Evolutionary conservation across 2,888 invertebrate genomes (phyloP), one percentile per base, ranked within the genome.

Genomic region (Hoplodrina blanda): DNA sequence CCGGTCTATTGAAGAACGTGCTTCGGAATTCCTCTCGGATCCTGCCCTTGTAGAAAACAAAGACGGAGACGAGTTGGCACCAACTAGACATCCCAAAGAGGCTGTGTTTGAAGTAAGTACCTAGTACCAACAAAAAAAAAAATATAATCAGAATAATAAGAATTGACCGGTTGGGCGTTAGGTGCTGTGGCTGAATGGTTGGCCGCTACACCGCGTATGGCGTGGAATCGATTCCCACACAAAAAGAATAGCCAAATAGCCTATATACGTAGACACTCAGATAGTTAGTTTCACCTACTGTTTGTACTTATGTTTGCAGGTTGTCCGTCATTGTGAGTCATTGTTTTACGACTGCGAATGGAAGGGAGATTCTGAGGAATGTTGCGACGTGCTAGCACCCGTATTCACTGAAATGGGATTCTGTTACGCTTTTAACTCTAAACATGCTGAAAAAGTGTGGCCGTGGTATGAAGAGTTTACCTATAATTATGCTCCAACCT

Each of bases 381-480:
- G 98, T 85, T 97, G 98, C 85, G 95, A 96, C 20, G 93, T 96
- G 69, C 97, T 98, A 62, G 94, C 96, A 68, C 97, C 97, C 0
- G 96, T 97, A n/a, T 97, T 97, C 82, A 98, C 98, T 0, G 98
- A 98, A 90, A 96, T 97, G 90, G 98, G 98, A 3, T 97, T 97
- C 85, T 98, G 98, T 87, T 98, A 97, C 86, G 96, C 97, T 15
- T 98, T 98, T 87, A 98, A 98, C 88, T 96, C 97, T 0, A 91
- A 95, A 78, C 96, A 97, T 83, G 96, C 97, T 52, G 96, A 97
- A 82, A 94, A 89, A 81, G 88, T 85, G 4, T 96, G 96, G 96
- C 96, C 96, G 11, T 96, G 96, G 97, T 97, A 76, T 41, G 64
- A 69, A 33, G 19, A 11, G 13, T 68, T 25, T 44, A 10, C 7